Evolutionary conservation across 2,888 invertebrate genomes (phyloP).

Genomic region (Apotomis turbidana): DNA sequence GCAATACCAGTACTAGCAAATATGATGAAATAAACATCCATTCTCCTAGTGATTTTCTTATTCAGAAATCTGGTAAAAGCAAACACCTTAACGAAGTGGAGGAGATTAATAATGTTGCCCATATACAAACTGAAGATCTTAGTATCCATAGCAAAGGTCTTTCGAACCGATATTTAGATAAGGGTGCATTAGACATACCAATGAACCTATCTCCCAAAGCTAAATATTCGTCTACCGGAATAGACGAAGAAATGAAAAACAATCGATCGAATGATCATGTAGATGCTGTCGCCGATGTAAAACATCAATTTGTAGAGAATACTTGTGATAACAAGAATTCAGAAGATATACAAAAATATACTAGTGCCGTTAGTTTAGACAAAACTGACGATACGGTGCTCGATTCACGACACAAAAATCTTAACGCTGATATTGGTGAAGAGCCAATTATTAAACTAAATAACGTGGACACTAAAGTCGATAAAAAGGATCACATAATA

Average conservation of each 20-base stretch:
- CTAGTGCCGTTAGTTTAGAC: background rate
- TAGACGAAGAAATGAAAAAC: slow-evolving; percentile 28
- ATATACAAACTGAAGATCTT: slow-evolving; percentile 18
- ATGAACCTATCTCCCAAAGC: slow-evolving; percentile 41
- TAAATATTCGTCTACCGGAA: slow-evolving; percentile 15
- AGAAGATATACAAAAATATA: slow-evolving; percentile 4
- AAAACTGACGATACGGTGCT: background rate
- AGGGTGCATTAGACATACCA: slow-evolving; percentile 31
- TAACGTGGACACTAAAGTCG: background rate
- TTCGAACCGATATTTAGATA: slow-evolving; percentile 27
- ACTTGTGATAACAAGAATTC: background rate
- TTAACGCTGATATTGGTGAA: background rate
- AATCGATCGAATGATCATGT: background rate
- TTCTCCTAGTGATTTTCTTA: background rate
- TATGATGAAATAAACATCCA: slow-evolving; percentile 2
- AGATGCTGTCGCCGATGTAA: slow-evolving; percentile 6
- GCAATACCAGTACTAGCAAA: background rate
- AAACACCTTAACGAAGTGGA: slow-evolving; percentile 7
- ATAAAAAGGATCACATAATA: background rate
- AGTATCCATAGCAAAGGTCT: slow-evolving; percentile 14
- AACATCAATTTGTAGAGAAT: slow-evolving; percentile 16
- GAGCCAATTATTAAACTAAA: background rate
- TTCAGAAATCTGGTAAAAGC: slow-evolving; percentile 16
- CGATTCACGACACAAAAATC: background rate
- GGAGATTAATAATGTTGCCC: slow-evolving; percentile 1